Evolutionary conservation across 2,113 vertebrate genomes (phyloP).

Genomic region (Progne subis): DNA sequence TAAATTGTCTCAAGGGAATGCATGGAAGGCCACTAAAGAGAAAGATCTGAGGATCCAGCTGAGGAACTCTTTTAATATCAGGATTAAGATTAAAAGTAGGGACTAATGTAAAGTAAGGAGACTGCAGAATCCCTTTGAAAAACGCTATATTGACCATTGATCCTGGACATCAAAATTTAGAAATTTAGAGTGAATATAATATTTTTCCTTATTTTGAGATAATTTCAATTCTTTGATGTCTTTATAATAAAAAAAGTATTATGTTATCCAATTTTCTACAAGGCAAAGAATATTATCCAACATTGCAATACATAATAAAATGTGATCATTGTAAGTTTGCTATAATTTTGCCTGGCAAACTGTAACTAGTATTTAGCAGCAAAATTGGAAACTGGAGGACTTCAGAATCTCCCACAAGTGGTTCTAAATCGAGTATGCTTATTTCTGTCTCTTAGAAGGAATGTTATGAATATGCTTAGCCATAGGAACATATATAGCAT

Average conservation of each 20-base stretch:
- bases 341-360: not conserved
- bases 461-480: conserved; percentile 23
- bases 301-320: not conserved
- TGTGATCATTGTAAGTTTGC: not conserved
- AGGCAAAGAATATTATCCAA: not conserved
- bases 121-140: not conserved
- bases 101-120: not conserved
- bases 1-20: not conserved
- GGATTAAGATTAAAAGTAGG: not conserved
- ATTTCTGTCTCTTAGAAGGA: not conserved
- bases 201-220: not conserved
- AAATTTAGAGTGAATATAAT: not conserved
- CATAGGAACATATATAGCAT: not conserved
- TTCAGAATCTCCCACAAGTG: not conserved
- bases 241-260: not conserved
- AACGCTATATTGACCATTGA: not conserved
- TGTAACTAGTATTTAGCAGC: not conserved
- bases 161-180: not conserved
- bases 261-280: not conserved
- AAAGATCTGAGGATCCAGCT: not conserved
- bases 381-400: not conserved
- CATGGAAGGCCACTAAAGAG: not conserved
- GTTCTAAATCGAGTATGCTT: not conserved
- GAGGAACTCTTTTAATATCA: not conserved
- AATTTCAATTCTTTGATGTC: not conserved